These are phyloP conservation scores for Stenopsyche tienmushanensis DNA, from an alignment of 1,140 invertebrate genomes.

Conservation along the genomic window DNA sequence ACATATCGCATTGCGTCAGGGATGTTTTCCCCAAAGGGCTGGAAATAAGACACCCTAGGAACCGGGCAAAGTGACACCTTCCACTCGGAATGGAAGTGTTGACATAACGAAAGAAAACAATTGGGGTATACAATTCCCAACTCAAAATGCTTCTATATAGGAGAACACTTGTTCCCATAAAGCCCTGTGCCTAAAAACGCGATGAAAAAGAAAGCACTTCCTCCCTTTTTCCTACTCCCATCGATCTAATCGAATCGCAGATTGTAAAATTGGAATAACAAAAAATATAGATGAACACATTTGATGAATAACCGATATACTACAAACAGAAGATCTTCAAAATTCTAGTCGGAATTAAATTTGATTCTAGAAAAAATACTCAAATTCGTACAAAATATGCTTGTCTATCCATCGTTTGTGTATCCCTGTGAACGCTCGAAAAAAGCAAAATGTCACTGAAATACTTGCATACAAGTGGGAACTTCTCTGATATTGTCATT, in stretches of 20 bases:
- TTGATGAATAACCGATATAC: neutral
- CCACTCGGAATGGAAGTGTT: conserved; percentile 16
- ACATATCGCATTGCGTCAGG: neutral
- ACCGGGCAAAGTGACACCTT: conserved; percentile 9
- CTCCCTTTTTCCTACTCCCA: neutral
- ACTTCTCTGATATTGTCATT: too few relatives aligned
- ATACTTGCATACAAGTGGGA: too few relatives aligned
- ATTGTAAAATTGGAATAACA: conserved; percentile 11
- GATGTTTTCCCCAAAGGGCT: neutral
- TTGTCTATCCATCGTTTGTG: too few relatives aligned
- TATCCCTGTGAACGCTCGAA: too few relatives aligned
- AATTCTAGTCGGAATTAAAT: too few relatives aligned
- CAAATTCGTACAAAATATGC: too few relatives aligned
- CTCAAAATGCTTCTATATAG: neutral
- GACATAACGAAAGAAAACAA: conserved; percentile 29
- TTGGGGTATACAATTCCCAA: conserved; percentile 26
- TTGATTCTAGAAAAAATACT: too few relatives aligned
- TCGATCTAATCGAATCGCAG: neutral
- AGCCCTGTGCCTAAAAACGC: neutral
- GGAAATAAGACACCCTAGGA: conserved; percentile 4
- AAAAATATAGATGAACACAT: neutral
- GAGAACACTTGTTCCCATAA: too few relatives aligned
- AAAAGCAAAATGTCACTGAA: too few relatives aligned
- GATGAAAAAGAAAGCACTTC: neutral
- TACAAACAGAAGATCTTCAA: too few relatives aligned